Base-by-base conservation (phyloP, 2,888 invertebrate genomes). In the Lasioglossum marginatum region DNA sequence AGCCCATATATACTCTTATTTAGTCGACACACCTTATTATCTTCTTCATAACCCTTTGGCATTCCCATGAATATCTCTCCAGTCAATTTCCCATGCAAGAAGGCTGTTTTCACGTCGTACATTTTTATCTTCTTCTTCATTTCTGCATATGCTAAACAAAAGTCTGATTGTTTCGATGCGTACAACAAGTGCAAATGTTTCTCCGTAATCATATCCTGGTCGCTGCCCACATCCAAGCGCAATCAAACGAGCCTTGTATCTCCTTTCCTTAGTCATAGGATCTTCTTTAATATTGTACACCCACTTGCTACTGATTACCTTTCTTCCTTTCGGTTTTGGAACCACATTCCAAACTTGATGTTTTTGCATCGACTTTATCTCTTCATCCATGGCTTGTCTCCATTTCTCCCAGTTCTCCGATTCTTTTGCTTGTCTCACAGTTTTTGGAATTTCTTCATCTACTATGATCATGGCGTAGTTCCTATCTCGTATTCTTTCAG, bases 1-100 rank as follows among this genome's bases (percentile, higher is more conserved):
- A 78, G 6, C 6, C 52, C 70, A n/a, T 70, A 79, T 60, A 79
- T 23, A 72, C 72, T 60, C n/a, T 66, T 45, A 0, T 72, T 73
- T 27, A 77, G 45, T 48, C 4, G n/a, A 10, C 68, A 68, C 12
- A 43, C 8, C 14, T 31, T 19, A 19, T 45, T 43, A 60, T 19
- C 2, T 4, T 8, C 34, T 78, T 57, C 52, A 16, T 70, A 78
- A 27, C 70, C 77, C 23, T 78, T 37, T 4, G 78, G 78, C 40
- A 71, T 16, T 31, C 71, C 70, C 78, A 70, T 40, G 37, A 27
- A 71, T 40, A 71, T 34, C 23, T 57, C 57, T 31, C 71, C 71
- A 4, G 57, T 31, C 16, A 78, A 52, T 4, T 40, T 8, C 37
- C 70, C 71, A 27, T 78, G 78, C 34, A 78, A 37, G 19, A 78